Base-by-base conservation (phyloP, 2,797 vertebrate genomes). In the Arrhamphus sclerolepis region DNA sequence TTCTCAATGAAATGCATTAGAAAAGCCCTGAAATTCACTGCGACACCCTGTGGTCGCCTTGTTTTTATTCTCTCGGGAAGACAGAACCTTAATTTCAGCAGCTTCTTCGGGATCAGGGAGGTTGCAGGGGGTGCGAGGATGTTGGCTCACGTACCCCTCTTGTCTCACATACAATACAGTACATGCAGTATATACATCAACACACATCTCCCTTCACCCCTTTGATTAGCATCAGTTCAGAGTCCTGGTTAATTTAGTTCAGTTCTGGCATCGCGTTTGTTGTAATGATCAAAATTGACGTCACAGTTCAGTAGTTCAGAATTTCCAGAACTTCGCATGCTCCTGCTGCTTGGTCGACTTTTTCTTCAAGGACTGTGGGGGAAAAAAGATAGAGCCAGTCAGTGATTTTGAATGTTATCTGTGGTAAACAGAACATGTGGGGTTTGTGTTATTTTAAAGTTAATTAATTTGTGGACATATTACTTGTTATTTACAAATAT, bases 301-400 rank as follows among this genome's bases (percentile, higher is more conserved):
- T 90, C 84, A 85, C 80, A 87, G 84, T 89, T 93, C 91, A 94
- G 91, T 92, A 91, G 92, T 93, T 93, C 87, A 91, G 78, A 85
- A 82, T 88, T 89, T 89, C 89, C 91, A 90, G 89, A 92, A 92
- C 90, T 82, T 91, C 56, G 84, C 78, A 62, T 60, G 83, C 55
- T 87, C 80, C 76, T 87, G 81, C 86, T 89, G 87, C 81, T 89
- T 80, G 44, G 84, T 58, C 3, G 62, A 8, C 70, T 84, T 92
- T 57, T 81, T 91, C 86, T 65, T 93, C 85, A 94, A 53, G 92
- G 93, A 56, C 92, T 94, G 77, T 24, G 44, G 69, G 49, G 54
- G 51, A 2, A 46, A 71, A 41, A 67, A 52, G n/a, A 77, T 9
- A 72, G 7, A 79, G 48, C 20, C 24, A 22, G 50, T 71, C 40